phyloP scores from a whole-genome alignment of 2,888 invertebrate species.

The Erebia palarica region DNA sequence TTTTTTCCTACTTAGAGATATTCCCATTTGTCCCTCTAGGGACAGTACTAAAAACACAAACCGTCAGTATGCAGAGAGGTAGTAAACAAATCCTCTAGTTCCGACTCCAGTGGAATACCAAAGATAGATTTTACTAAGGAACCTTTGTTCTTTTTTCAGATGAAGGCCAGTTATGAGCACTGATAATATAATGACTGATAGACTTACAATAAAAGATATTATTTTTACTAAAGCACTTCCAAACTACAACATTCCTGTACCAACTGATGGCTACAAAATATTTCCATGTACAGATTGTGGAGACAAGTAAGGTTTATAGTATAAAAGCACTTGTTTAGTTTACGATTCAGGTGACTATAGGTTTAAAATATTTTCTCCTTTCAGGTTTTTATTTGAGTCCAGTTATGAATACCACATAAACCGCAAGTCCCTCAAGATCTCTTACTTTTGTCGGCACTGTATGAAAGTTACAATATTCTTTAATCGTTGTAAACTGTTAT shows the following conservation, averaged over 20 bases:
- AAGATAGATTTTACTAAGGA: not conserved
- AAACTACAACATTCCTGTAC: slow-evolving; percentile 59
- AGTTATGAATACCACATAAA: slow-evolving; percentile 66
- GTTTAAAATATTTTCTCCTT: slow-evolving; percentile 42
- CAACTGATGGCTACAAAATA: slow-evolving; percentile 63
- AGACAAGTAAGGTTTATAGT: slow-evolving; percentile 69
- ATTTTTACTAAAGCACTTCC: slow-evolving; percentile 69
- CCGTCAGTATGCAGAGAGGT: no score
- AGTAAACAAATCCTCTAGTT: no score
- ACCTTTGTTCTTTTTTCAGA: not conserved
- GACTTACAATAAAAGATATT: slow-evolving; percentile 65
- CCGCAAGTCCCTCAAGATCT: slow-evolving; percentile 72
- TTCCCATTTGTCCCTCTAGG: no score
- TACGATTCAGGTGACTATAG: not conserved
- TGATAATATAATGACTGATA: slow-evolving; percentile 50
- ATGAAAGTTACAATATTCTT: slow-evolving; percentile 60
- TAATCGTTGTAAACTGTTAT: slow-evolving; percentile 74
- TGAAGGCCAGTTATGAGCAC: slow-evolving; percentile 20
- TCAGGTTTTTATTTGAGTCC: slow-evolving; percentile 69
- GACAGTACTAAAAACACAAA: no score
- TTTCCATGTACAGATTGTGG: slow-evolving; percentile 80
- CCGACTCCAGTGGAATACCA: not conserved
- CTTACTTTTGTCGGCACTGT: slow-evolving; percentile 66
- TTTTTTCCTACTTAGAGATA: no score
- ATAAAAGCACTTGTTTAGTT: not conserved